These are phyloP conservation scores for Labeo calbasu DNA, from an alignment of 2,797 vertebrate species.

Conservation along the genomic window DNA sequence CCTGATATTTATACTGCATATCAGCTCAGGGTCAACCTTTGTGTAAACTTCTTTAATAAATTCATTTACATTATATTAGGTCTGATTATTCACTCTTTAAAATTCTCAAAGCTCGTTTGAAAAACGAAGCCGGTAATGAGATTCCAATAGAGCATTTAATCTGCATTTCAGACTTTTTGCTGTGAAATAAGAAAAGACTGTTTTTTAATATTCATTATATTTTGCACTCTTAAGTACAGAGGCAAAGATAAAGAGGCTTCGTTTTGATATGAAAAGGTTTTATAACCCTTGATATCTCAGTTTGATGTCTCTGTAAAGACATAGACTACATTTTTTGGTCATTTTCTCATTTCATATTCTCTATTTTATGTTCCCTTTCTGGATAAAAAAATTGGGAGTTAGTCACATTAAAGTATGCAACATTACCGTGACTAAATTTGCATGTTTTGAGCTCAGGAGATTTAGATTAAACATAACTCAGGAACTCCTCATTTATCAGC, in stretches of 20 bases:
- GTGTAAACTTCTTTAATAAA: constrained; percentile 49
- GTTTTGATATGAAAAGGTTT: constrained; percentile 10
- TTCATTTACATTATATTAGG: constrained; percentile 48
- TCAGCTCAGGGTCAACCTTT: constrained; percentile 48
- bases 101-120: constrained; percentile 33
- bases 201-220: constrained; percentile 4
- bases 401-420: background rate
- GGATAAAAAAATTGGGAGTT: background rate
- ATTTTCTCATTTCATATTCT: constrained; percentile 6
- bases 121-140: constrained; percentile 45
- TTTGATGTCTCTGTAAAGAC: background rate
- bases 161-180: constrained; percentile 40
- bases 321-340: background rate
- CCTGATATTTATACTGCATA: constrained; percentile 46
- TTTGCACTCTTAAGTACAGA: background rate
- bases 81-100: constrained; percentile 46
- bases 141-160: constrained; percentile 38
- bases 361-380: background rate
- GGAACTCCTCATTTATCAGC: background rate
- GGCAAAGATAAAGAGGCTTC: background rate
- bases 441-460: background rate
- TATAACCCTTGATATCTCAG: background rate
- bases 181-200: background rate
- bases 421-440: background rate
- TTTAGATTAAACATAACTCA: background rate